Evolutionary conservation across 1,140 invertebrate species (phyloP).

Genomic region (Orius laevigatus): DNA sequence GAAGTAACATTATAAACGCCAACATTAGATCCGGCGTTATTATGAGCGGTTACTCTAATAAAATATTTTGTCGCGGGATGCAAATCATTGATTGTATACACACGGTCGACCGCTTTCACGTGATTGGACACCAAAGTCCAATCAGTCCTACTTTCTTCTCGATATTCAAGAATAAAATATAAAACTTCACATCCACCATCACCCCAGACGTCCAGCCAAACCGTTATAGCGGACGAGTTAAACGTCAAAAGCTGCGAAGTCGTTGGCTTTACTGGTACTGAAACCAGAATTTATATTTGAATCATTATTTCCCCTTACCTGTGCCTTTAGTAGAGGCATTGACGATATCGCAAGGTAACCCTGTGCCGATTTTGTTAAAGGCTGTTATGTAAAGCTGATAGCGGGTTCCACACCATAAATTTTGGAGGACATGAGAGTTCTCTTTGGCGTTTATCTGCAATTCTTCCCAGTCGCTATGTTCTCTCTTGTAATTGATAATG

Average conservation of each 20-base stretch:
- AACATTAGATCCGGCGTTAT: conserved; percentile 77
- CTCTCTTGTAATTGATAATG: conserved; percentile 74
- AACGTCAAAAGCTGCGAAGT: conserved; percentile 68
- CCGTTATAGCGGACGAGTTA: conserved; percentile 75
- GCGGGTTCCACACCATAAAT: conserved; percentile 71
- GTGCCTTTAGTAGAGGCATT: conserved; percentile 69
- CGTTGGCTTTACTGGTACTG: conserved; percentile 60
- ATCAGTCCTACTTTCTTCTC: conserved; percentile 31
- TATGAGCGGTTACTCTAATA: conserved; percentile 72
- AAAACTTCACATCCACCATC: conserved; percentile 78
- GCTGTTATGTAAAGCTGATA: conserved; percentile 79
- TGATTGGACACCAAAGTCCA: conserved; percentile 61
- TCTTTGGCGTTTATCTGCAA: conserved; percentile 61
- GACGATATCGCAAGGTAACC: conserved; percentile 69
- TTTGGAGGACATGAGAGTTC: conserved; percentile 55
- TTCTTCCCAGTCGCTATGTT: conserved; percentile 77
- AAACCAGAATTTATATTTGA: conserved; percentile 19
- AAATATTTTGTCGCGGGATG: conserved; percentile 73
- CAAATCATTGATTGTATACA: conserved; percentile 63
- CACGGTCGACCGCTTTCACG: conserved; percentile 55
- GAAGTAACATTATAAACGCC: conserved; percentile 78
- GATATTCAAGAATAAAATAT: conserved; percentile 73
- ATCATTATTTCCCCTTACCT: conserved; percentile 26
- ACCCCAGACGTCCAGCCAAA: conserved; percentile 75
- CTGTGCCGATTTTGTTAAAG: conserved; percentile 75